Percentiles rank a stretch among this genome's conserved stretches.
Conservation (phyloP, 2,797 vertebrate species). For the Centroberyx gerrardi region DNA sequence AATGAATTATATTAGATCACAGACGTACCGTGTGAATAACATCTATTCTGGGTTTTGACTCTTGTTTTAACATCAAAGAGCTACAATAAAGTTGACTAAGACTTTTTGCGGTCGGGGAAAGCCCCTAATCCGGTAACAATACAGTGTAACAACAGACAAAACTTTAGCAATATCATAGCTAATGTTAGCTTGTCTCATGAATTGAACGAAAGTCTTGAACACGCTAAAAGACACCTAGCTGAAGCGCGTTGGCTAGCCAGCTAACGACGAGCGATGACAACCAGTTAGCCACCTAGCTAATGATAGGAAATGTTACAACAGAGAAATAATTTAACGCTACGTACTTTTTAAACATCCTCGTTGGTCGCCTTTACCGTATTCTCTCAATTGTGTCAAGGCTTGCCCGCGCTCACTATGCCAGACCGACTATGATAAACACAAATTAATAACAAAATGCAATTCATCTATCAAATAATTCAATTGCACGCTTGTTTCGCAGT, state of each 20-base stretch:
- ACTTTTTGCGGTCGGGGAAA: background rate
- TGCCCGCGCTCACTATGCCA: background rate
- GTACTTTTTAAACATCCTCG: conserved; percentile 90
- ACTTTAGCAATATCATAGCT: background rate
- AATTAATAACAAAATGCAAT: conserved; percentile 13
- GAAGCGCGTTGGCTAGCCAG: conserved; percentile 10
- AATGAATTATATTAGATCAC: background rate
- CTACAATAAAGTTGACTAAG: background rate
- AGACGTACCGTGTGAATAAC: too few relatives aligned
- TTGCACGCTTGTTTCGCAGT: conserved; percentile 59
- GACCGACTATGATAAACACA: background rate
- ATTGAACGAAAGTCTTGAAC: background rate
- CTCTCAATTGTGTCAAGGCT: conserved; percentile 23
- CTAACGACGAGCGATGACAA: background rate
- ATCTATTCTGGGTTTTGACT: background rate
- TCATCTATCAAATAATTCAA: conserved; percentile 33
- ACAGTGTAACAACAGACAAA: background rate
- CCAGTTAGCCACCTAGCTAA: conserved; percentile 48
- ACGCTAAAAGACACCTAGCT: background rate
- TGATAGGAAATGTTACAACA: conserved; percentile 38
- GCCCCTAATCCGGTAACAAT: too few relatives aligned
- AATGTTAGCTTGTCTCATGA: background rate
- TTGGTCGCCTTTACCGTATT: conserved; percentile 44
- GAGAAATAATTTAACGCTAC: conserved; percentile 46
- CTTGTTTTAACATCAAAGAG: background rate